A percentile compares a stretch with the other conserved stretches of the same genome.
Evolutionary conservation across 2,888 invertebrate genomes (phyloP).

Genomic region (Chrysolina americana): DNA sequence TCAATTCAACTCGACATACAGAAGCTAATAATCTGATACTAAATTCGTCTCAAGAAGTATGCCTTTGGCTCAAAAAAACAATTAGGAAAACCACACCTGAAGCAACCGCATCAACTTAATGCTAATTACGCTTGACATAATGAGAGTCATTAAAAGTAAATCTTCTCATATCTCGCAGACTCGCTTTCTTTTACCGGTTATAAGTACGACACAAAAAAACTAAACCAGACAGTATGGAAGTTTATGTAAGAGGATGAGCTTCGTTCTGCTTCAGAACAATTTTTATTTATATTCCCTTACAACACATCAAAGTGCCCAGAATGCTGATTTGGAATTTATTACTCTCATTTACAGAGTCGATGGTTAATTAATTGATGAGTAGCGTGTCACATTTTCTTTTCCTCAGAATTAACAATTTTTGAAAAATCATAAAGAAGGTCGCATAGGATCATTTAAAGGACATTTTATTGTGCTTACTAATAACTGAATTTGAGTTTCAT

Average conservation of each 20-base stretch:
- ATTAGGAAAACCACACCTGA: background rate
- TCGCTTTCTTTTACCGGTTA: conserved; percentile 2
- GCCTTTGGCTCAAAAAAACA: background rate
- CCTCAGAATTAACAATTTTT: no score
- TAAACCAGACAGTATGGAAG: conserved; percentile 19
- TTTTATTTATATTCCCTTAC: conserved; percentile 30
- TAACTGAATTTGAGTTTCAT: no score
- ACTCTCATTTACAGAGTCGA: background rate
- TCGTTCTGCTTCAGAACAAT: conserved; percentile 24
- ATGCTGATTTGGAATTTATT: conserved; percentile 32
- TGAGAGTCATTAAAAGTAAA: conserved; percentile 12
- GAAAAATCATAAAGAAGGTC: no score
- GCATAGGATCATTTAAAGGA: no score
- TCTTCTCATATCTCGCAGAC: conserved; percentile 3
- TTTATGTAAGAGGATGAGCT: conserved; percentile 26
- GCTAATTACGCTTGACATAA: conserved; percentile 1
- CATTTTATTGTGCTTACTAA: no score
- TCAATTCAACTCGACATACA: no score
- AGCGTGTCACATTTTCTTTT: no score
- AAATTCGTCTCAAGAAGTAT: no score
- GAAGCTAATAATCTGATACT: no score
- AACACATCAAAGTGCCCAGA: no score
- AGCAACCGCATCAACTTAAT: background rate
- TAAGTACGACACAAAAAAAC: conserved; percentile 17
- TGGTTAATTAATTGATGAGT: background rate